Conservation (phyloP, 1,140 invertebrate species). For the Leptoteleia sp. region DNA sequence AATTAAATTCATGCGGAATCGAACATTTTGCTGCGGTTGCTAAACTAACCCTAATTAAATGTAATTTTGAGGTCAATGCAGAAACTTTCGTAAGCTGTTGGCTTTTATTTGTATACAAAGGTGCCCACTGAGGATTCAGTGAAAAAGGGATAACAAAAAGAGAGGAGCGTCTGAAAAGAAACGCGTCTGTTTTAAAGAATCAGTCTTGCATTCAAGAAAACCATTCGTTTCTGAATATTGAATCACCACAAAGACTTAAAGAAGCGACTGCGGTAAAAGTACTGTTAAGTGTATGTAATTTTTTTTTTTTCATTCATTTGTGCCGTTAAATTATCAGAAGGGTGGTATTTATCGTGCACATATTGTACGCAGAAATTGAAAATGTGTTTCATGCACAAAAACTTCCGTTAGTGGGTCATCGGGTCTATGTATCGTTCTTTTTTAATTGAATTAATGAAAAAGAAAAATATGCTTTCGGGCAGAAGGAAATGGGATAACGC, state of each 20-base stretch:
- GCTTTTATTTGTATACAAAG: constrained; percentile 62
- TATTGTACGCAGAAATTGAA: constrained; percentile 20
- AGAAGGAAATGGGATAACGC: too few relatives aligned
- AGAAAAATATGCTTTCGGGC: too few relatives aligned
- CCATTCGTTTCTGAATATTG: constrained; percentile 63
- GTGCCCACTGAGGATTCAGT: constrained; percentile 45
- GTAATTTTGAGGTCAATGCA: constrained; percentile 48
- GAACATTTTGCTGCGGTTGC: constrained; percentile 37
- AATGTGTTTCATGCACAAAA: constrained; percentile 11
- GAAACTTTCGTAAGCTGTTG: constrained; percentile 54
- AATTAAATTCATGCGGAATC: constrained; percentile 33
- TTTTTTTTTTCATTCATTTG: constrained; percentile 30
- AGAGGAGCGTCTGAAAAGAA: constrained; percentile 49
- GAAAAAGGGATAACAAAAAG: constrained; percentile 43
- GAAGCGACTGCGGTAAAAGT: constrained; percentile 52
- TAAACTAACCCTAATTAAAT: constrained; percentile 53
- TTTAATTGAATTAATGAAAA: too few relatives aligned
- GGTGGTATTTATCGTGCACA: constrained; percentile 14
- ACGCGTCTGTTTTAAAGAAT: constrained; percentile 57
- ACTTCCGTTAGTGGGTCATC: constrained; percentile 37
- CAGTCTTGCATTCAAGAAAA: constrained; percentile 62
- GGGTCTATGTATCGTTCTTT: not conserved
- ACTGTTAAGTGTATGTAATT: constrained; percentile 54
- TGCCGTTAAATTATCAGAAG: constrained; percentile 28
- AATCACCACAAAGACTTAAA: constrained; percentile 65